Evolutionary conservation across 2,113 vertebrate genomes (phyloP).

Genomic region (Chaetura pelagica): DNA sequence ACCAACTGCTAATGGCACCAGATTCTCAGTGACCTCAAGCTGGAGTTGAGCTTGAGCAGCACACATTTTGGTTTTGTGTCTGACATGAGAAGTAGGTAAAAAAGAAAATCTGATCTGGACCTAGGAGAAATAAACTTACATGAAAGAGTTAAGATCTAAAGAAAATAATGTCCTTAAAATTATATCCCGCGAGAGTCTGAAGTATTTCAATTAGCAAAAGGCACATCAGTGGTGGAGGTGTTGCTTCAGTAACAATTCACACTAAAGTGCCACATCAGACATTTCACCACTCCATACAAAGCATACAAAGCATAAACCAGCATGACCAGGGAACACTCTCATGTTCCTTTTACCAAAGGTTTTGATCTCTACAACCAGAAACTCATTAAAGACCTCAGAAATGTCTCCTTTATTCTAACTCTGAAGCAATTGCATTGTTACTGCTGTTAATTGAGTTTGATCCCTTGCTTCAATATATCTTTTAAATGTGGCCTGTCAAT

Average conservation of each 20-base stretch:
- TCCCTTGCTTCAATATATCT: neutral
- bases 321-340: rapidly evolving
- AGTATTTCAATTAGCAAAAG: neutral
- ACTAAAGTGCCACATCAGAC: neutral
- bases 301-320: neutral
- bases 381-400: neutral
- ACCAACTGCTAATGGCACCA: neutral
- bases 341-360: neutral
- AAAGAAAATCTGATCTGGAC: neutral
- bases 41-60: neutral
- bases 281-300: neutral
- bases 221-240: neutral
- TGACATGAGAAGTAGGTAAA: neutral
- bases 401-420: neutral
- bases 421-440: neutral
- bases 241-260: neutral
- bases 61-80: neutral
- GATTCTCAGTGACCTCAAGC: too few species aligned
- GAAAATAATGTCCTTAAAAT: neutral
- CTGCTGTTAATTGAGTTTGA: neutral
- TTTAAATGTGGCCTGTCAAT: neutral
- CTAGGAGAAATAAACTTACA: neutral
- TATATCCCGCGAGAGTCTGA: neutral
- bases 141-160: neutral
- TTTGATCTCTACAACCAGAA: neutral